Evolutionary conservation across 2,797 vertebrate species (phyloP).

Genomic region (Labeo calbasu): DNA sequence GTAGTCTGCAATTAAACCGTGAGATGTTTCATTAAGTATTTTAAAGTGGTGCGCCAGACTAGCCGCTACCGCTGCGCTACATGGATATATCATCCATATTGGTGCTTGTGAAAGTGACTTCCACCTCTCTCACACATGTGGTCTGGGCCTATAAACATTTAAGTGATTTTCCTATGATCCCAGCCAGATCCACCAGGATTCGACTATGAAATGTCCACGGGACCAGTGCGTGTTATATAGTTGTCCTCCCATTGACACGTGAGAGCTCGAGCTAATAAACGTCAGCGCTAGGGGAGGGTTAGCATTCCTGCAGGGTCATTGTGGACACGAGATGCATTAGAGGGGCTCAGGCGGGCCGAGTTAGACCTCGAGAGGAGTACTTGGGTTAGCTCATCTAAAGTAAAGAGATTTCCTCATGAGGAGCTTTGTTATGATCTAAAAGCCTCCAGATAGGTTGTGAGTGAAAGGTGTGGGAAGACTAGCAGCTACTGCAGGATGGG

Average conservation of each 20-base stretch:
- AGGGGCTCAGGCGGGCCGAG: constrained; percentile 9
- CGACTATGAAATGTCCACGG: constrained; percentile 31
- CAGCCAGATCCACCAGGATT: constrained; percentile 46
- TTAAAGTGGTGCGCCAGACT: constrained; percentile 35
- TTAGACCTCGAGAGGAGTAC: constrained; percentile 2
- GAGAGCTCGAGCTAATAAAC: constrained; percentile 46
- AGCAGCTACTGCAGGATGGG: constrained; percentile 24
- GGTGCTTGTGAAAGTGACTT: constrained; percentile 47
- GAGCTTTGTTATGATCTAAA: constrained; percentile 37
- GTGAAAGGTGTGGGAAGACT: constrained; percentile 38
- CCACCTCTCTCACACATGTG: constrained; percentile 53
- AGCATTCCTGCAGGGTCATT: constrained; percentile 54
- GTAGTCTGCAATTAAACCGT: constrained; percentile 52
- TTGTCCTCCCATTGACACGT: constrained; percentile 48
- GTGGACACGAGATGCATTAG: constrained; percentile 44
- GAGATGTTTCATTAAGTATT: constrained; percentile 53
- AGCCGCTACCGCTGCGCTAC: background rate
- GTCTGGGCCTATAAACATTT: constrained; percentile 57
- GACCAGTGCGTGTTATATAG: constrained; percentile 48
- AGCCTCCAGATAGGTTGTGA: constrained; percentile 32
- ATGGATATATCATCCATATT: constrained; percentile 47
- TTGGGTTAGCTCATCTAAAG: constrained; percentile 3
- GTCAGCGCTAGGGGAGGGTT: constrained; percentile 35
- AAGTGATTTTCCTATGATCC: constrained; percentile 61
- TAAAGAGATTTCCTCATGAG: constrained; percentile 27